phyloP scores from a whole-genome alignment of 2,888 invertebrate genomes.

The Lasioglossum villosulum region DNA sequence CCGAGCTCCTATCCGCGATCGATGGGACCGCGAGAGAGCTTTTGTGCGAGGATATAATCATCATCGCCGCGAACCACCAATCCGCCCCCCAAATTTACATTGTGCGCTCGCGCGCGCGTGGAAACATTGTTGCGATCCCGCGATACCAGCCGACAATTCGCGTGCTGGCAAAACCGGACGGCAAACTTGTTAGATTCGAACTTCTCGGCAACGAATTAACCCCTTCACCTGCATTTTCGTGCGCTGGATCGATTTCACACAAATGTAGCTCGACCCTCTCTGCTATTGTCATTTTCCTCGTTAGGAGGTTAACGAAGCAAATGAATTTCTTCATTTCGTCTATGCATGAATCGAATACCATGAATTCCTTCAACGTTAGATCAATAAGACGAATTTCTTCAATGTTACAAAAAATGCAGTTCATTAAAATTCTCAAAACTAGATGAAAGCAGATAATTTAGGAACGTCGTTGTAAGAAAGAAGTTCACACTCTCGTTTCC shows the following conservation, averaged over 20 bases:
- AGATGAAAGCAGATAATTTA: neutral
- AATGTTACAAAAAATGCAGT: too few species aligned
- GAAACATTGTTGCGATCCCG: neutral
- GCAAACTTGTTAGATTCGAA: neutral
- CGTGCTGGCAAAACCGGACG: neutral
- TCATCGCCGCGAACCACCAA: neutral
- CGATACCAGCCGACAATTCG: neutral
- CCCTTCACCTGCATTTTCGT: neutral
- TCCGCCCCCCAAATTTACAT: neutral
- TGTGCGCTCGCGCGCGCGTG: neutral
- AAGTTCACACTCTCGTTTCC: neutral
- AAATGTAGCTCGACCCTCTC: neutral
- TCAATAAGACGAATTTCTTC: too few species aligned
- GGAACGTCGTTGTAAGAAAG: neutral
- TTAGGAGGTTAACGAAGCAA: neutral
- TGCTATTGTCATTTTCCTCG: neutral
- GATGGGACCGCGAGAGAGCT: neutral
- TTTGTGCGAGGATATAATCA: neutral
- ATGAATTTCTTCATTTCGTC: too few species aligned
- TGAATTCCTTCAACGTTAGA: too few species aligned
- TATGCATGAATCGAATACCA: too few species aligned
- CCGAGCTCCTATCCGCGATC: neutral
- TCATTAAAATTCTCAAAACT: neutral
- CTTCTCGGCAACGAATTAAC: neutral
- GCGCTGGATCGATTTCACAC: neutral